Evolutionary conservation across 1,140 invertebrate species (phyloP), one percentile per base, ranked within the genome.

Genomic region (Ectropis grisescens): DNA sequence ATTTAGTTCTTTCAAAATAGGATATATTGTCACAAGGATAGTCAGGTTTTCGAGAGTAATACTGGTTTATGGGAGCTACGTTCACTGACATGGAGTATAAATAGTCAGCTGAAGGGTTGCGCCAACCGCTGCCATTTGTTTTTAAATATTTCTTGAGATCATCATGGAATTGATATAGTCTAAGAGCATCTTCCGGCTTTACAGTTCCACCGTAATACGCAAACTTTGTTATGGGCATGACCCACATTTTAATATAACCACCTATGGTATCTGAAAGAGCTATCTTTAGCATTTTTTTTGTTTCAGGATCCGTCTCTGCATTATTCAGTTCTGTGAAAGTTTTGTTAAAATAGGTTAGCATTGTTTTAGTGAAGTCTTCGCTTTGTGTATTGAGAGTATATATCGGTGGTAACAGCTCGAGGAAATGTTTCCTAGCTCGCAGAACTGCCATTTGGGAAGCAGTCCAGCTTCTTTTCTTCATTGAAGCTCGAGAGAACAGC

Each of bases 221-320:
- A 2, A 61, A 55, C 45, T 71, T 78, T 3, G 66, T 58, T 2
- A 72, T 42, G 0, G 75, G 75, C 15, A 78, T 30, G 1, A 64
- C 44, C 58, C 60, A 69, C 4, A 56, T 35, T 52, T 74, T 75
- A 2, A 78, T 24, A 30, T 69, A 78, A 3, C 75, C 72, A 28
- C 71, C 75, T 7, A 76, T 29, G 2, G 42, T 51, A 37, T 80
- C 75, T 0, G 66, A 69, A 1, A 69, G 37, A 2, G 71, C 71
- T 8, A 37, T 46, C 2, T 60, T 57, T 48, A 80, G 53, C 0
- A 68, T 44, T 12, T 45, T 47, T 19, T 53, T 37, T 6, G 46
- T 22, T 32, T 41, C 32, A 7, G 32, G 15, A 33, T 59, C 51
- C 2, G 11, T 11, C 5, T 55, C 37, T 37, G 66, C 62, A 26